Base-by-base conservation (phyloP, 1,140 invertebrate species). In the Brachionus sp. region DNA sequence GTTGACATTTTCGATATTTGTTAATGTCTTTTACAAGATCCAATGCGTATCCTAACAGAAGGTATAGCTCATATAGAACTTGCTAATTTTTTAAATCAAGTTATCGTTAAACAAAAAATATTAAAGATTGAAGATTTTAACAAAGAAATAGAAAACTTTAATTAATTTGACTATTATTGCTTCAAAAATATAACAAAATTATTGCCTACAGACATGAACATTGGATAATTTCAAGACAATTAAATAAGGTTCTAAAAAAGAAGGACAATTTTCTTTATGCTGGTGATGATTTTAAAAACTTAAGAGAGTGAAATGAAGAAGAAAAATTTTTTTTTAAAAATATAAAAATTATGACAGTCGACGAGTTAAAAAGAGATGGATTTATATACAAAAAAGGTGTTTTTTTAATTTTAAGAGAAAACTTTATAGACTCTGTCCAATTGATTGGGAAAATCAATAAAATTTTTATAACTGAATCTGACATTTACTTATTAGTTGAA, bases 391-490 rank as follows among this genome's bases (percentile, higher is more conserved):
- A 62, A 62, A 23, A 23, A 62, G 53, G 23, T 19, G n/a, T 19
- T 62, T 62, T 62, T 62, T 1, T 62, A 19, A 62, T 62, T 25
- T 23, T 62, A 62, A 62, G 23, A 62, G 53, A 62, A 62, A 62
- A 62, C 23, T 62, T 23, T 25, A 62, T 25, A 62, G 53, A 25
- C 23, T 62, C 23, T 19, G 53, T 25, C 53, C 16, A 62, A 25
- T 62, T 62, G 53, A 25, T 62, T 62, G 53, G 53, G n/a, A 62
- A 62, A 62, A 23, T 62, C n/a, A 62, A 62, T 23, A 62, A 62
- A 7, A 62, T 62, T 23, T 23, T 62, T 62, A 23, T 62, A 62
- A 62, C 23, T 62, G 53, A 62, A 23, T 23, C 16, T 62, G 53
- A 62, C 4, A 62, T 62, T 62, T 62, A 23, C 23, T 62, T 62